Conservation (phyloP, 1,140 invertebrate species). For the Harpegnathos saltator region DNA sequence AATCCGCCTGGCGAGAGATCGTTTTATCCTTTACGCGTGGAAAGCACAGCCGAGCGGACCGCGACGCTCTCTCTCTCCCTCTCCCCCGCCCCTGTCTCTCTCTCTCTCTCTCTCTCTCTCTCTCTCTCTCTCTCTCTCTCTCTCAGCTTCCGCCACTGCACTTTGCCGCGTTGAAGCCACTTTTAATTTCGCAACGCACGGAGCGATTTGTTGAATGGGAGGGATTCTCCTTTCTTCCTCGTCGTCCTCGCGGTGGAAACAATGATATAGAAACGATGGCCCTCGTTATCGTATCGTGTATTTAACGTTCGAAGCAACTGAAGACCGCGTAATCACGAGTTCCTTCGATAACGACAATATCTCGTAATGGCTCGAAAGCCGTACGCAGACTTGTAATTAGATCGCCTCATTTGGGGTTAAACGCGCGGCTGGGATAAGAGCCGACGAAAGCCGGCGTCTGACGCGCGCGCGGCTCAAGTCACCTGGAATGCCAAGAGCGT, state of each 20-base stretch:
- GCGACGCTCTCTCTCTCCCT: too few relatives aligned
- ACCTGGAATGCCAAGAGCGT: not conserved
- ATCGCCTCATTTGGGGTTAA: conserved; percentile 19
- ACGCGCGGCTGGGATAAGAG: not conserved
- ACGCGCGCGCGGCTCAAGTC: not conserved
- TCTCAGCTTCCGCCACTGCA: too few relatives aligned
- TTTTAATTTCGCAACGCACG: conserved; percentile 6
- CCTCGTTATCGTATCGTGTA: too few relatives aligned
- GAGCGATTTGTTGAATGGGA: too few relatives aligned
- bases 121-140: too few relatives aligned
- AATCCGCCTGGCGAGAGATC: not conserved
- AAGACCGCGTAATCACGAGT: not conserved
- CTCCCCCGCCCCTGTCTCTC: too few relatives aligned
- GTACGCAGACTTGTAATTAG: conserved; percentile 34
- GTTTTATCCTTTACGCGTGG: not conserved
- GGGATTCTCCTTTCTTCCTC: not conserved
- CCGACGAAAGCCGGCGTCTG: not conserved
- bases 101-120: too few relatives aligned
- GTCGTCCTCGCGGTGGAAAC: not conserved
- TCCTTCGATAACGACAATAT: not conserved
- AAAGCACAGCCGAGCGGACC: not conserved
- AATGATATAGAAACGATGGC: too few relatives aligned
- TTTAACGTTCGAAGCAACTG: conserved; percentile 17
- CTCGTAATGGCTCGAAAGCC: not conserved
- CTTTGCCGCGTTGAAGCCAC: not conserved